These are phyloP conservation scores for Engystomops pustulosus DNA, from an alignment of 2,113 vertebrate species.

Conservation along the genomic window DNA sequence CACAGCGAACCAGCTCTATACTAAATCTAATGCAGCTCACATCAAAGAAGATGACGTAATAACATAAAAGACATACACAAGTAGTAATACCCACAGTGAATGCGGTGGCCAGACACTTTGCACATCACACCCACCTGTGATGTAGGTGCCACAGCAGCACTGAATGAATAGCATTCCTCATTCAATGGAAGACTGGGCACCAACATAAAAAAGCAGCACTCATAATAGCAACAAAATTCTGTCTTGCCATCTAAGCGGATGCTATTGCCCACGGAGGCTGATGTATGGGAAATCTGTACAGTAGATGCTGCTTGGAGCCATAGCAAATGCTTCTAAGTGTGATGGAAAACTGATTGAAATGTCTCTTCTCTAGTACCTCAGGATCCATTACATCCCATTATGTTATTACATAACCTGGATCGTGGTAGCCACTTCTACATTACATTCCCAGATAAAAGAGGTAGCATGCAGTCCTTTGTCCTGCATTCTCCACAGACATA, in stretches of 20 bases:
- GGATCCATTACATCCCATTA: too few relatives aligned
- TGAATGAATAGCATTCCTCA: conserved; percentile 23
- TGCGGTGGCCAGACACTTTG: not conserved
- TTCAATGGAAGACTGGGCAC: conserved; percentile 2
- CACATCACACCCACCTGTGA: not conserved
- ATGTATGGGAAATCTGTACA: too few relatives aligned
- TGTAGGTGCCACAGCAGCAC: not conserved
- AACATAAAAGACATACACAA: not conserved
- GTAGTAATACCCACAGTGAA: not conserved
- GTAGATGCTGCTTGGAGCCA: too few relatives aligned
- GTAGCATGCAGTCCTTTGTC: not conserved
- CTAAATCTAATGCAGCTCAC: not conserved
- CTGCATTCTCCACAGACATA: too few relatives aligned
- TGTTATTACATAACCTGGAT: too few relatives aligned
- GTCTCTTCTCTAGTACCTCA: too few relatives aligned
- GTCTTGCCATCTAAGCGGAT: conserved; percentile 40
- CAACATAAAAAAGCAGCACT: not conserved
- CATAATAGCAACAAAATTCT: conserved; percentile 49
- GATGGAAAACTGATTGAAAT: too few relatives aligned
- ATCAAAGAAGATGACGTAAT: not conserved
- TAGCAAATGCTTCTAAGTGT: too few relatives aligned
- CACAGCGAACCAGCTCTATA: not conserved
- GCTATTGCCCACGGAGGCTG: too few relatives aligned
- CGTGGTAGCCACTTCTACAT: too few relatives aligned
- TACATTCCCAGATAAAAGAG: too few relatives aligned